Evolutionary conservation across 2,797 vertebrate species (phyloP).

Genomic region (Onychomys arenicola): DNA sequence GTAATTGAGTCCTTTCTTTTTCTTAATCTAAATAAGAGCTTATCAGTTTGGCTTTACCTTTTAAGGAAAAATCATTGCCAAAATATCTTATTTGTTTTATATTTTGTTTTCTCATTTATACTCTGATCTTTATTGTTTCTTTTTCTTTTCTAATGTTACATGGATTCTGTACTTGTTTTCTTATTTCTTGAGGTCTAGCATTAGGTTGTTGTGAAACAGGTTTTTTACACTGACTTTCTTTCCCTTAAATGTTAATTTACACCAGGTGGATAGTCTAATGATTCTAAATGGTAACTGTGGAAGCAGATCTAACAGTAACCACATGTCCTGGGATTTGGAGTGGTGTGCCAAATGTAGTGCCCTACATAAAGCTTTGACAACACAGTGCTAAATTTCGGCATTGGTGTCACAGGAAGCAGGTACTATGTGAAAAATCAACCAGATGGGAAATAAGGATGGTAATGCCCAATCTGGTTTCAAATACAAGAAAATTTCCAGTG

Average conservation of each 20-base stretch:
- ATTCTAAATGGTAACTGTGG: constrained; percentile 52
- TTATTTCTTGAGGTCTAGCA: not conserved
- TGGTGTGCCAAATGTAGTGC: not conserved
- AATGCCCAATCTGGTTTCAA: not conserved
- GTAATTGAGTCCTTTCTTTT: not conserved
- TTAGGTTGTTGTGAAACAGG: not conserved
- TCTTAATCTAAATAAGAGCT: not conserved
- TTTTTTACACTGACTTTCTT: not conserved
- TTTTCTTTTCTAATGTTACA: not conserved
- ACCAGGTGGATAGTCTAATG: constrained; percentile 24
- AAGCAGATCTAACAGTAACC: constrained; percentile 46
- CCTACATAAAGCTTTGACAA: constrained; percentile 21
- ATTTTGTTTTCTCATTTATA: not conserved
- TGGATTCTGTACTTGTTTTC: not conserved
- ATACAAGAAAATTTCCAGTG: not conserved
- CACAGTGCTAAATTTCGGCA: not conserved
- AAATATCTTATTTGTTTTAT: not conserved
- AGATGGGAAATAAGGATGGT: not conserved
- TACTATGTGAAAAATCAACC: not conserved
- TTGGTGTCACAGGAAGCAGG: not conserved
- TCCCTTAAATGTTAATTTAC: constrained; percentile 41
- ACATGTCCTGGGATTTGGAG: constrained; percentile 60
- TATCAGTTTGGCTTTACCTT: not conserved
- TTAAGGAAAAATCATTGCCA: not conserved
- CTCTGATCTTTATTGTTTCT: not conserved